Percentiles rank a stretch among this genome's conserved stretches.
These are phyloP conservation scores for Lydus trimaculatus DNA, from an alignment of 2,888 invertebrate genomes.

Conservation along the genomic window DNA sequence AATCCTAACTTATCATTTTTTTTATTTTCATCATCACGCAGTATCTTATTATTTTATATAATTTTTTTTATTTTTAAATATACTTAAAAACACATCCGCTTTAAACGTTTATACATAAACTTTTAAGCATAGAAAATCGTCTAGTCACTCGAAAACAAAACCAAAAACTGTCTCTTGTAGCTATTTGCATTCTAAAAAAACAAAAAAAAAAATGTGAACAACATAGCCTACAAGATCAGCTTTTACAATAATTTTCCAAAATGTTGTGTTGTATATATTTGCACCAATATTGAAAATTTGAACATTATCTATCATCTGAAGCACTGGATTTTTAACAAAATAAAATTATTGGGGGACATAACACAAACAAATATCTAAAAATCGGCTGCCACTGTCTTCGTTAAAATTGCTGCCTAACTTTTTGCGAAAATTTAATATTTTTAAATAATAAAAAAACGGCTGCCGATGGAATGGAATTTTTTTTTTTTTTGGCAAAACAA, in stretches of 20 bases:
- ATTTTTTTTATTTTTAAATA: conserved; percentile 51
- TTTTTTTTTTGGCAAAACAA: conserved; percentile 5
- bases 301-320: neutral
- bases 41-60: conserved; percentile 58
- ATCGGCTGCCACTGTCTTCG: conserved; percentile 29
- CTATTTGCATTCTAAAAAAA: conserved; percentile 51
- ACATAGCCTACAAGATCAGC: conserved; percentile 41
- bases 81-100: conserved; percentile 61
- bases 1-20: conserved; percentile 57
- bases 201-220: conserved; percentile 56
- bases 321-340: conserved; percentile 10
- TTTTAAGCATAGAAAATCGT: conserved; percentile 58
- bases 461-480: conserved; percentile 48
- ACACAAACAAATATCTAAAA: conserved; percentile 7
- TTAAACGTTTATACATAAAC: conserved; percentile 58
- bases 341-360: conserved; percentile 10
- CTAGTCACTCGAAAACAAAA: conserved; percentile 52
- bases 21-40: conserved; percentile 58
- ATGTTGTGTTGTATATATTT: conserved; percentile 36
- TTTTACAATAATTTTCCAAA: conserved; percentile 27
- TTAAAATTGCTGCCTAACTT: conserved; percentile 30
- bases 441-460: conserved; percentile 35
- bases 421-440: conserved; percentile 1
- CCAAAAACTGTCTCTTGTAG: conserved; percentile 40
- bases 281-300: conserved; percentile 54